Evolutionary conservation across 2,797 vertebrate genomes (phyloP), one percentile per base, ranked within the genome.

Genomic region (Crocodylus rhombifer): DNA sequence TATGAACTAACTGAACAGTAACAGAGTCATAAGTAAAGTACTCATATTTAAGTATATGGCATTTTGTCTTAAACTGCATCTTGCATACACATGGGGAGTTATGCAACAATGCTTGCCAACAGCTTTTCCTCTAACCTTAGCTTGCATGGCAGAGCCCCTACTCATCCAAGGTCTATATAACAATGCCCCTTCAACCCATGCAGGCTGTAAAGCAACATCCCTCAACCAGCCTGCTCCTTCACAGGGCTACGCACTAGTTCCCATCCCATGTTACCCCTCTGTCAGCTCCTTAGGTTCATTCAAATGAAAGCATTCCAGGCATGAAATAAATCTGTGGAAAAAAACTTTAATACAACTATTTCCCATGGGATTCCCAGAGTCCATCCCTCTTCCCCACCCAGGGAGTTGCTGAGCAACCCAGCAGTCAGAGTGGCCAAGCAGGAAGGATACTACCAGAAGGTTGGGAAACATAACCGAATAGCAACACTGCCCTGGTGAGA

Each of bases 401-500:
- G 84, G n/a, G 60, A 87, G 51, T n/a, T 25, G 78, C 80, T 83
- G 23, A 71, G 11, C 67, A 71, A 7, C 67, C 84, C 95, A 93
- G 93, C 88, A 25, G 84, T 86, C 81, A 82, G 92, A 69, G 80
- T 36, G 91, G 85, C 77, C 81, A 85, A 94, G 75, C 87, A 97
- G 91, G 82, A 64, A 94, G 75, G 85, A 28, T 63, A 69, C 95
- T 94, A 94, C 94, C 94, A 98, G 98, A 98, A 98, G 97, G 97
- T 97, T 97, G 97, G 97, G 98, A 98, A 98, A 98, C 97, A 97
- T 94, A 97, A 97, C 97, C 98, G 98, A 98, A 98, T 97, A 98
- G 95, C 97, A 97, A 97, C 96, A 97, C 97, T 98, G 98, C 98
- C 99, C 98, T 97, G 97, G 98, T 97, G 98, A 97, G 97, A 97